phyloP scores from a whole-genome alignment of 2,113 vertebrate genomes.

The Petromus typicus region DNA sequence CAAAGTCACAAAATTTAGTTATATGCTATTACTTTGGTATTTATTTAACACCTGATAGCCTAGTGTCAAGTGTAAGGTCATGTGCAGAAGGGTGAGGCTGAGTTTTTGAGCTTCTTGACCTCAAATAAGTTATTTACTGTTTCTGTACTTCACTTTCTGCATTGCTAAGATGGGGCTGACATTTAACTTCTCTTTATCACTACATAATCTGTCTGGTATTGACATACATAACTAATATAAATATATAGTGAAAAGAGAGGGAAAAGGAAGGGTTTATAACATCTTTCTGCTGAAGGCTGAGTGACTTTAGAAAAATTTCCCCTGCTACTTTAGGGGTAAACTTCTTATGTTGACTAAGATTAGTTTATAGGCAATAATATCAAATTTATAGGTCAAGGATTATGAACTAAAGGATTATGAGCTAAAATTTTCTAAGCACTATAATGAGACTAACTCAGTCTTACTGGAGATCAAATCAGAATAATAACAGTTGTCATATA shows the following conservation, averaged over 20 bases:
- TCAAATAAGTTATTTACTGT: background rate
- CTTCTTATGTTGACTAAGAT: background rate
- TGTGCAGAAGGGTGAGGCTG: background rate
- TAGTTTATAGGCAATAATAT: background rate
- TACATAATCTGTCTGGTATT: background rate
- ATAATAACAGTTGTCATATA: background rate
- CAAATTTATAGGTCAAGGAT: background rate
- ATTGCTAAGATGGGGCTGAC: background rate
- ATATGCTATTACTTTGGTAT: background rate
- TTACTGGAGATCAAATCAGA: background rate
- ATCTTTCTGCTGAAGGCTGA: background rate
- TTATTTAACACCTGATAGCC: background rate
- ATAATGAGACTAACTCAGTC: background rate
- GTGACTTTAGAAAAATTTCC: slow-evolving; percentile 49
- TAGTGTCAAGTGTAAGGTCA: background rate
- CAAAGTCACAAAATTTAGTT: background rate
- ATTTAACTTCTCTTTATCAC: background rate
- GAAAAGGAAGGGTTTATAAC: background rate
- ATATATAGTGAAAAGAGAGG: background rate
- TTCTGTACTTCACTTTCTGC: background rate
- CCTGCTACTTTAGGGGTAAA: background rate
- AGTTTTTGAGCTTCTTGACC: background rate
- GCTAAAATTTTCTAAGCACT: slow-evolving; percentile 35
- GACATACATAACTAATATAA: background rate
- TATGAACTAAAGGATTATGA: background rate